These are phyloP conservation scores for Chironex yamaguchii DNA, from an alignment of 30 jellyfish, hydroid and myxozoan genomes.

Conservation along the genomic window DNA sequence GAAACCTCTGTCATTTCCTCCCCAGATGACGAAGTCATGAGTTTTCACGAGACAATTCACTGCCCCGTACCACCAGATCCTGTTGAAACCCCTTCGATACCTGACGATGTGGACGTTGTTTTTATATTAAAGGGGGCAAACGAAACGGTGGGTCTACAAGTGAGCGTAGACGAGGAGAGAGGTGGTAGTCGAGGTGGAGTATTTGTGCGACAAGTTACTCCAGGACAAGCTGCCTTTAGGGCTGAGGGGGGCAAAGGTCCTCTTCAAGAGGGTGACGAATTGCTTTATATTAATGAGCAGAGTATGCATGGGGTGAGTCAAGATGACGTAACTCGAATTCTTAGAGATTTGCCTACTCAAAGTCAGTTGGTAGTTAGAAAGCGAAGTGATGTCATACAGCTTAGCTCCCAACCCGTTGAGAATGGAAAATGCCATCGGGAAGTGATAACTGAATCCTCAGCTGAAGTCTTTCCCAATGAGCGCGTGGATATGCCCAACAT, in stretches of 20 bases:
- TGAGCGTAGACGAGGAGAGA: not conserved
- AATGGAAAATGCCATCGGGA: not conserved
- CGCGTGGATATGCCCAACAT: constrained; percentile 75
- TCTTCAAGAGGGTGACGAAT: constrained; percentile 88
- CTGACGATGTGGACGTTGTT: not conserved
- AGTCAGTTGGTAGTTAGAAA: constrained; percentile 61
- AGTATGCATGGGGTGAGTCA: constrained; percentile 69
- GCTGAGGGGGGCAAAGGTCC: constrained; percentile 93
- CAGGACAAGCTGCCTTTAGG: constrained; percentile 82
- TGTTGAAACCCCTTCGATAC: not conserved
- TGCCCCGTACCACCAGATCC: not conserved
- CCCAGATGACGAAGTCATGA: not conserved
- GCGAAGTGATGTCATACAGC: constrained; percentile 2
- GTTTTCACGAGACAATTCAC: not conserved
- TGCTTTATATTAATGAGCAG: constrained; percentile 76
- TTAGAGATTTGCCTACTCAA: constrained; percentile 82
- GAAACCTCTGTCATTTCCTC: not conserved
- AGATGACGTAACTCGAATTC: constrained; percentile 69
- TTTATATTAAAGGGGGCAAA: not conserved
- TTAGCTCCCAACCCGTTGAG: not conserved
- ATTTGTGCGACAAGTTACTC: not conserved
- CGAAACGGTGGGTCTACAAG: not conserved
- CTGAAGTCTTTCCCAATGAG: not conserved
- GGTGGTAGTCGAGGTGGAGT: constrained; percentile 63
- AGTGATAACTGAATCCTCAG: not conserved